phyloP scores from a whole-genome alignment of 2,113 vertebrate genomes.

The Perca fluviatilis region DNA sequence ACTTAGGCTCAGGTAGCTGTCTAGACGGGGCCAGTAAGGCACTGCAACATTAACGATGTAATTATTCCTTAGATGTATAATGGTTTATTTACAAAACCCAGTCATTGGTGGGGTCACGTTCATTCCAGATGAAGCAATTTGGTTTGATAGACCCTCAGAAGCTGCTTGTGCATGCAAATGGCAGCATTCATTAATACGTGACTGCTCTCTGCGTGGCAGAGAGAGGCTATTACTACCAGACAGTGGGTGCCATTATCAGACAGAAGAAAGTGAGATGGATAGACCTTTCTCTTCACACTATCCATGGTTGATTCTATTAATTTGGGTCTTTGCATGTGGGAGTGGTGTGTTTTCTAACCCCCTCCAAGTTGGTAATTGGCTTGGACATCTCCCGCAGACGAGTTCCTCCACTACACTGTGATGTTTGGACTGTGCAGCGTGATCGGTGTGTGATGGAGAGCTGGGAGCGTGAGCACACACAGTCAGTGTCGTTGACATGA shows the following conservation, averaged over 20 bases:
- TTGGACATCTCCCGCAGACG: conserved; percentile 28
- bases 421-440: conserved; percentile 35
- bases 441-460: conserved; percentile 17
- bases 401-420: conserved; percentile 15
- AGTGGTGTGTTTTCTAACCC: conserved; percentile 59
- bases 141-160: conserved; percentile 73
- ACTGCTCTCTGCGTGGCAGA: conserved; percentile 49
- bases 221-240: conserved; percentile 68
- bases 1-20: conserved; percentile 51
- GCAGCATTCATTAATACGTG: conserved; percentile 72
- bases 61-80: conserved; percentile 76
- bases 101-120: conserved; percentile 63
- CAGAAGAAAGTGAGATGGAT: conserved; percentile 66
- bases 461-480: conserved; percentile 27
- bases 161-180: conserved; percentile 76
- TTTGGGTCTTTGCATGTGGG: conserved; percentile 60
- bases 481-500: conserved; percentile 37
- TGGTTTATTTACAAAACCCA: conserved; percentile 79
- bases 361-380: conserved; percentile 65
- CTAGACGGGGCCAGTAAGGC: conserved; percentile 22
- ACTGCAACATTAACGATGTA: conserved; percentile 65
- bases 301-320: conserved; percentile 62
- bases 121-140: conserved; percentile 76
- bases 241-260: conserved; percentile 61
- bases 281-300: conserved; percentile 50